phyloP scores from a whole-genome alignment of 2,113 vertebrate genomes.

The Seriola dumerili region DNA sequence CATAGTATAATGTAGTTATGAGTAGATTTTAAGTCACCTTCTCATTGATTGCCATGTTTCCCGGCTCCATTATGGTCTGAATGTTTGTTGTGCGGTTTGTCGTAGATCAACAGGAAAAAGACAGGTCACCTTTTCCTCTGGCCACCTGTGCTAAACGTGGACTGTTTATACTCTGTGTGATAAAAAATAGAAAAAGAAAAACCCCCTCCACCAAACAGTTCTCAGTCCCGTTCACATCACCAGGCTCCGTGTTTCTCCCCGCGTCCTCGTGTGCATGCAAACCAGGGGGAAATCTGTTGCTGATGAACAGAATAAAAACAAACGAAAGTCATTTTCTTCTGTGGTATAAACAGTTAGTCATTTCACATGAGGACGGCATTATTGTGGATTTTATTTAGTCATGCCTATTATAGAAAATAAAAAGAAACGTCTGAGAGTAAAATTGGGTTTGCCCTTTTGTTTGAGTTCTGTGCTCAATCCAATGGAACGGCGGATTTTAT shows the following conservation, averaged over 20 bases:
- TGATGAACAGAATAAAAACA: constrained; percentile 78
- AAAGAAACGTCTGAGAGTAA: constrained; percentile 70
- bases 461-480: constrained; percentile 67
- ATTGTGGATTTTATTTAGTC: constrained; percentile 79
- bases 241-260: constrained; percentile 9
- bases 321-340: constrained; percentile 76
- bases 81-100: neutral
- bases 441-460: constrained; percentile 67
- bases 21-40: neutral
- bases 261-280: constrained; percentile 19
- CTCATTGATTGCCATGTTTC: neutral
- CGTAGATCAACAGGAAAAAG: neutral
- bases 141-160: neutral
- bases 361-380: constrained; percentile 79
- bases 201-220: neutral
- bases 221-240: constrained; percentile 10
- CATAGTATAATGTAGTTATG: neutral
- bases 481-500: constrained; percentile 71
- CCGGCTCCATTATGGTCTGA: neutral
- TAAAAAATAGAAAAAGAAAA: neutral
- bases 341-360: constrained; percentile 81
- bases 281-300: constrained; percentile 73
- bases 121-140: neutral
- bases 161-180: constrained; percentile 20
- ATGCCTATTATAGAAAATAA: constrained; percentile 77